These are phyloP conservation scores for Dynastes hyllus DNA, from an alignment of 2,888 invertebrate genomes.

Conservation along the genomic window DNA sequence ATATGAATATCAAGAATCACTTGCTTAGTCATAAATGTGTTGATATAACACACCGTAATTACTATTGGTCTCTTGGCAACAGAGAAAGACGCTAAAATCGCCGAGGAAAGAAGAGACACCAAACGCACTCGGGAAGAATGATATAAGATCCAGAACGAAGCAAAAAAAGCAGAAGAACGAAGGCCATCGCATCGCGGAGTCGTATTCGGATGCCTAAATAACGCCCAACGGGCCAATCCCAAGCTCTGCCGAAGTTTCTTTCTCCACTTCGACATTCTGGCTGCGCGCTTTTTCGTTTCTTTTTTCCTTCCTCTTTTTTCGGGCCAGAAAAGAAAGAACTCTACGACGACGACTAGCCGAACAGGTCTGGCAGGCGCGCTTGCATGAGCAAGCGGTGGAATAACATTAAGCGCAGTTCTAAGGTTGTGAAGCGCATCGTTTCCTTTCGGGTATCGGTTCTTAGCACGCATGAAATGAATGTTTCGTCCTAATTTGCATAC, in stretches of 20 bases:
- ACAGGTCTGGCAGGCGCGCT: slow-evolving; percentile 40
- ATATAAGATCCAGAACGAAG: slow-evolving; percentile 34
- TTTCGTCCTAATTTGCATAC: slow-evolving; percentile 12
- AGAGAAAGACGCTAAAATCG: slow-evolving; percentile 5
- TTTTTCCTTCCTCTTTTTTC: slow-evolving; percentile 31
- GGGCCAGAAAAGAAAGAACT: slow-evolving; percentile 39
- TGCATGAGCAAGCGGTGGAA: background rate
- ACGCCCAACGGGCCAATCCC: slow-evolving; percentile 34
- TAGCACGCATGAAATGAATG: background rate
- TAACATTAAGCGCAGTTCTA: background rate
- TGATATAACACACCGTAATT: background rate
- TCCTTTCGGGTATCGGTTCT: background rate
- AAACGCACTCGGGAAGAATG: slow-evolving; percentile 28
- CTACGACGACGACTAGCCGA: slow-evolving; percentile 51
- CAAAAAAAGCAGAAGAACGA: slow-evolving; percentile 28
- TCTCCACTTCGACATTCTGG: slow-evolving; percentile 40
- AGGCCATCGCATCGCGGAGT: slow-evolving; percentile 32
- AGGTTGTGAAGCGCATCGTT: background rate
- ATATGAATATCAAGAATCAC: no score
- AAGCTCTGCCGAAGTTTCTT: slow-evolving; percentile 38
- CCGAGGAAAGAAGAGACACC: background rate
- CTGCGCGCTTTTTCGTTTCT: slow-evolving; percentile 40
- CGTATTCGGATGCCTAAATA: slow-evolving; percentile 29
- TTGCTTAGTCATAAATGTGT: background rate
- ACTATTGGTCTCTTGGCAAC: slow-evolving; percentile 4